Conservation (phyloP, 2,113 vertebrate species). For the Sander vitreus region DNA sequence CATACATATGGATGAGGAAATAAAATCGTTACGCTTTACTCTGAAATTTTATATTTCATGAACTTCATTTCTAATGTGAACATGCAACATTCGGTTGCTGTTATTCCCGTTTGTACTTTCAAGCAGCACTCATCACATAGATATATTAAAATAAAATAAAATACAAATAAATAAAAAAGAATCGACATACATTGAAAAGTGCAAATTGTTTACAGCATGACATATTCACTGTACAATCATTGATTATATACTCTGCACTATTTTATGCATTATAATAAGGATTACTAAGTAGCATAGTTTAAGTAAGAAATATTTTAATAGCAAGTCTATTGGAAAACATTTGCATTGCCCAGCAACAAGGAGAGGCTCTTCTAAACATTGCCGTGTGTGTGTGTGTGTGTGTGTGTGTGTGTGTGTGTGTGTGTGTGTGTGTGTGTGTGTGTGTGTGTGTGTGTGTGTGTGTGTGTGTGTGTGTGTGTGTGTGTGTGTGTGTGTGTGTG, state of each 20-base stretch:
- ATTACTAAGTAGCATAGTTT: conserved; percentile 85
- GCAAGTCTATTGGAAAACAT: conserved; percentile 81
- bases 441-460: conserved; percentile 41
- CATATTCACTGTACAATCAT: conserved; percentile 86
- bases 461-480: conserved; percentile 45
- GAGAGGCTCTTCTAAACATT: conserved; percentile 74
- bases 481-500: conserved; percentile 40
- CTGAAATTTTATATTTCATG: conserved; percentile 54
- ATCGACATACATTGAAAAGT: conserved; percentile 80
- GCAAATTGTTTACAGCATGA: conserved; percentile 85
- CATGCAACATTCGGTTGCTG: conserved; percentile 78
- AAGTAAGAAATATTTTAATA: conserved; percentile 82
- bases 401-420: conserved; percentile 25
- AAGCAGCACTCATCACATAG: conserved; percentile 76
- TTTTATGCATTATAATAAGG: conserved; percentile 83
- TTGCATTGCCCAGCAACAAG: conserved; percentile 82
- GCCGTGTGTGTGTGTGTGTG: conserved; percentile 43
- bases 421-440: conserved; percentile 47
- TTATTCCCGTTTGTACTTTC: conserved; percentile 68
- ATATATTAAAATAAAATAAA: conserved; percentile 81
- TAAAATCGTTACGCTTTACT: conserved; percentile 41
- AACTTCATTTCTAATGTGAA: conserved; percentile 69
- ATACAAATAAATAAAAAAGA: conserved; percentile 78
- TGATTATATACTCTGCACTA: conserved; percentile 82
- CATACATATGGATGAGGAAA: conserved; percentile 53